Base-by-base conservation (phyloP, 1,140 invertebrate genomes). In the Drosophila orena region DNA sequence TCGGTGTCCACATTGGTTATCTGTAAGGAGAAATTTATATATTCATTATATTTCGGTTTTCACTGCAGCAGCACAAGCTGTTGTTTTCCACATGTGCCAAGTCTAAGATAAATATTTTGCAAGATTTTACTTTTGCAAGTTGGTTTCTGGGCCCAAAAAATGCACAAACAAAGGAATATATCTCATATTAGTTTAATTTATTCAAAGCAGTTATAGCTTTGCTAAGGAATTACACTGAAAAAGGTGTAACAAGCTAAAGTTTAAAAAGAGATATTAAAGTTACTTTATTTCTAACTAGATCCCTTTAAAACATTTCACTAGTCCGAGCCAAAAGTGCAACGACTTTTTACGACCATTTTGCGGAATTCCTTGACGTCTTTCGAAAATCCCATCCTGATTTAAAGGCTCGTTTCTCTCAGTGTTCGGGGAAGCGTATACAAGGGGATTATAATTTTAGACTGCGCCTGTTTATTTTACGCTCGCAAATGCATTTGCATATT, bases 401-500 rank as follows among this genome's bases (percentile, higher is more conserved):
- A 38, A n/a, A 5, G 17, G 0, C 0, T 12, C 0, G 27, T 64
- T 42, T 47, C 24, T 64, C 34, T 15, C 24, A 50, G 46, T 55
- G 55, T 35, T 12, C 43, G 10, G 10, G 8, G 30, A 52, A 38
- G 37, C 58, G 34, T 24, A 30, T 30, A 46, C 62, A 68, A 42
- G 50, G 47, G 66, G 60, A 64, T 83, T 74, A 64, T 78, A 64
- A 75, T 83, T 79, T 77, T 64, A 52, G 55, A 69, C 50, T 65
- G 56, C 44, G 60, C 54, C 77, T 81, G 69, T 78, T 86, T 86
- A 81, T 77, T 86, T 73, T 78, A 59, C 74, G 74, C 83, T 88
- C 47, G 44, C 70, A 86, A 88, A 81, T 79, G 79, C 81, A 88
- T 86, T 81, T 88, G 74, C 83, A 86, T 81, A 86, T 64, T 78